These are phyloP conservation scores for Colius striatus DNA, from an alignment of 2,113 vertebrate species.

Conservation along the genomic window DNA sequence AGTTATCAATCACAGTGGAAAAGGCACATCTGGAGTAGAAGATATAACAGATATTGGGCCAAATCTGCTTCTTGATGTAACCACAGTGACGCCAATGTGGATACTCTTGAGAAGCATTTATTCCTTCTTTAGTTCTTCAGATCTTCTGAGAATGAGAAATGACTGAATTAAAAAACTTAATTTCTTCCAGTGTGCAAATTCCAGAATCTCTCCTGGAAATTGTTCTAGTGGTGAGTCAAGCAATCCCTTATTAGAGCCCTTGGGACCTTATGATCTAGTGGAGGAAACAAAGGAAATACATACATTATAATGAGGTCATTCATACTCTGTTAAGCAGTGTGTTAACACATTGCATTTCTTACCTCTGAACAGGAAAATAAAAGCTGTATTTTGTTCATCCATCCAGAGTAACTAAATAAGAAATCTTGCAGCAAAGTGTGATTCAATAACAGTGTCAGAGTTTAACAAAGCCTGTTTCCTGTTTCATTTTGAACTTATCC, in stretches of 20 bases:
- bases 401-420: background rate
- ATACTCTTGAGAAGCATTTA: conserved; percentile 6
- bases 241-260: background rate
- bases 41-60: background rate
- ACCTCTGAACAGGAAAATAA: background rate
- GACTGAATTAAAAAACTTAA: conserved; percentile 54
- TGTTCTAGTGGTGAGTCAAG: conserved; percentile 47
- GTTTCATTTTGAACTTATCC: background rate
- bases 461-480: background rate
- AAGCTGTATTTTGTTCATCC: background rate
- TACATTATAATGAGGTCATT: background rate
- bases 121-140: conserved; percentile 36
- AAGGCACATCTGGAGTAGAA: background rate
- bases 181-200: conserved; percentile 48
- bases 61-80: background rate
- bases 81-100: conserved; percentile 8
- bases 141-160: conserved; percentile 23
- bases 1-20: background rate
- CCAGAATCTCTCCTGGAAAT: conserved; percentile 37
- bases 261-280: background rate
- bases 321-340: background rate
- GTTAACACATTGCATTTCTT: background rate
- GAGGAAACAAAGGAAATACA: conserved; percentile 18
- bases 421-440: background rate
- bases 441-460: background rate